Conservation (phyloP, 2,888 invertebrate genomes). For the Agrotis ipsilon region DNA sequence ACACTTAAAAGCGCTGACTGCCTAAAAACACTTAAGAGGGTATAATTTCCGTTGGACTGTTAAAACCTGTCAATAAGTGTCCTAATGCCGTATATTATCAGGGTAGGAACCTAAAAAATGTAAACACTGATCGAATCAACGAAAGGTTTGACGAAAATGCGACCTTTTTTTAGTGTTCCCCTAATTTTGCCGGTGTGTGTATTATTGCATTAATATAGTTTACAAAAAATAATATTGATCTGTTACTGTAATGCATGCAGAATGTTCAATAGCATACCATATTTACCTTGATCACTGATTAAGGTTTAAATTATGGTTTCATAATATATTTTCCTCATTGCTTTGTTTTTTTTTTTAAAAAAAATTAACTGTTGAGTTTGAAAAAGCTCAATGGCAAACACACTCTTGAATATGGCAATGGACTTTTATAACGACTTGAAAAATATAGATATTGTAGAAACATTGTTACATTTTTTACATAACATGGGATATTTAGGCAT, state of each 20-base stretch:
- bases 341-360: too few species aligned
- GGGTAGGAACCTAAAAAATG: too few species aligned
- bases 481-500: constrained; percentile 46
- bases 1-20: too few species aligned
- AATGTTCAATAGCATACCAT: constrained; percentile 28
- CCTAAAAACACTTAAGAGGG: too few species aligned
- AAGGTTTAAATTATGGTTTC: background rate
- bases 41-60: too few species aligned
- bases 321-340: background rate
- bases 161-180: too few species aligned
- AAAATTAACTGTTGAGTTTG: background rate
- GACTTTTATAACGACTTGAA: background rate
- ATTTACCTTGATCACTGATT: constrained; percentile 3
- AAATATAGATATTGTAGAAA: background rate
- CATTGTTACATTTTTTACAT: background rate
- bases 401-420: background rate
- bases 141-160: too few species aligned
- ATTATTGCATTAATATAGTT: too few species aligned
- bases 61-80: too few species aligned
- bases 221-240: background rate
- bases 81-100: too few species aligned
- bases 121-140: too few species aligned
- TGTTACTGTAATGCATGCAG: constrained; percentile 1
- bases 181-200: too few species aligned
- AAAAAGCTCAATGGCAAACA: background rate